Conservation (phyloP, 2,797 vertebrate species). For the Lophius americanus region DNA sequence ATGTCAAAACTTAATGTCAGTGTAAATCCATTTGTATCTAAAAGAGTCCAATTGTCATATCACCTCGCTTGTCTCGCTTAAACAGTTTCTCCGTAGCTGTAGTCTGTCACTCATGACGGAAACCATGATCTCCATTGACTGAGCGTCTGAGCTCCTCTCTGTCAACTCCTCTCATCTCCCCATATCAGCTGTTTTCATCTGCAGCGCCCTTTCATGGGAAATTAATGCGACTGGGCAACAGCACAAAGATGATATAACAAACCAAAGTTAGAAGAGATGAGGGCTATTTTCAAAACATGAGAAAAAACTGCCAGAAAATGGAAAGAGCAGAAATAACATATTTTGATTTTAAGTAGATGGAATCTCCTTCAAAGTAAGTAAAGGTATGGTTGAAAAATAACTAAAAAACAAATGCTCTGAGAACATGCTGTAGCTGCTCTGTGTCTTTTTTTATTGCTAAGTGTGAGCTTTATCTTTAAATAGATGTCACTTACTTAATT, state of each 20-base stretch:
- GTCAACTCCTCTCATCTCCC: conserved; percentile 24
- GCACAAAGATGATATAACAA: conserved; percentile 8
- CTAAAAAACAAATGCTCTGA: background rate
- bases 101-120: conserved; percentile 5
- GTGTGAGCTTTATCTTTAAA: conserved; percentile 26
- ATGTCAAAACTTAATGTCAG: no score
- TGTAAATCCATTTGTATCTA: background rate
- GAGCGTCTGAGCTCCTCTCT: conserved; percentile 32
- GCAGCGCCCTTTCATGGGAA: conserved; percentile 38
- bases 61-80: no score
- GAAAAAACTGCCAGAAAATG: background rate
- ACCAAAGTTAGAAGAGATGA: background rate
- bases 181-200: conserved; percentile 48
- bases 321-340: background rate
- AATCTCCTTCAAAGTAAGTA: background rate
- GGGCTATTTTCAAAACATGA: background rate
- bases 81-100: background rate
- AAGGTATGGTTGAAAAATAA: background rate
- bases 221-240: conserved; percentile 5
- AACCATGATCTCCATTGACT: conserved; percentile 6
- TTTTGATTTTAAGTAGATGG: background rate
- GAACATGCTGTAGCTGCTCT: conserved; percentile 11
- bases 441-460: conserved; percentile 23
- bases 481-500: conserved; percentile 37
- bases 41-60: background rate